phyloP scores from a whole-genome alignment of 2,888 invertebrate species.

The Ennomos fuscantarius region DNA sequence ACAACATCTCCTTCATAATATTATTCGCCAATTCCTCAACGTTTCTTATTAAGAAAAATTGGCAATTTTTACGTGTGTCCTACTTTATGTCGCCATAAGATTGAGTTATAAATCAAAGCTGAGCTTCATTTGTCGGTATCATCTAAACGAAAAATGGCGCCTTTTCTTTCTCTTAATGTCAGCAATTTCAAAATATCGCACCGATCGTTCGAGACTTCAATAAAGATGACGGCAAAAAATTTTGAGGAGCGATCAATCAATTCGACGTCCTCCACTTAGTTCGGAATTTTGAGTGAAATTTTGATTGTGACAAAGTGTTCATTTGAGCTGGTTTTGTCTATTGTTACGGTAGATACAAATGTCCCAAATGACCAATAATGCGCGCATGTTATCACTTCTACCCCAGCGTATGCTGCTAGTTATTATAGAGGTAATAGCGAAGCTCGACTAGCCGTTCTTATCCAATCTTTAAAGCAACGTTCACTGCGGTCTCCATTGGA shows the following conservation, averaged over 20 bases:
- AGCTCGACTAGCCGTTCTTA: no score
- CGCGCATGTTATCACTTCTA: no score
- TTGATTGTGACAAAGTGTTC: neutral
- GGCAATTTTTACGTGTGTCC: conserved; percentile 82
- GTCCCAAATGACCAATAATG: no score
- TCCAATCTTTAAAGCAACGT: no score
- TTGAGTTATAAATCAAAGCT: conserved; percentile 77
- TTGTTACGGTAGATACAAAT: no score
- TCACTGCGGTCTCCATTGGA: no score
- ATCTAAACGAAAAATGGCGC: conserved; percentile 67
- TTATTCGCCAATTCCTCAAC: conserved; percentile 56
- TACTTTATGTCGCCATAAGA: conserved; percentile 72
- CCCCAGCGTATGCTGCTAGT: no score
- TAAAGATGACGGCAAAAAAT: conserved; percentile 33
- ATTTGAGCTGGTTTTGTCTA: no score
- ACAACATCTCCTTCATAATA: conserved; percentile 36
- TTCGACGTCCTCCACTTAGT: conserved; percentile 25
- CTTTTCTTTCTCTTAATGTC: conserved; percentile 53
- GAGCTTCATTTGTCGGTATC: conserved; percentile 75
- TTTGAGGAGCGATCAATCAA: conserved; percentile 35
- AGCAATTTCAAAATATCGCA: conserved; percentile 47
- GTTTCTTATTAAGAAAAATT: conserved; percentile 79
- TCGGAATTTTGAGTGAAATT: conserved; percentile 1
- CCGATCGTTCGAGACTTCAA: conserved; percentile 42
- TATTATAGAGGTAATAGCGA: no score